Base-by-base conservation (phyloP, 2,888 invertebrate species). In the Lasioglossum malachurum region DNA sequence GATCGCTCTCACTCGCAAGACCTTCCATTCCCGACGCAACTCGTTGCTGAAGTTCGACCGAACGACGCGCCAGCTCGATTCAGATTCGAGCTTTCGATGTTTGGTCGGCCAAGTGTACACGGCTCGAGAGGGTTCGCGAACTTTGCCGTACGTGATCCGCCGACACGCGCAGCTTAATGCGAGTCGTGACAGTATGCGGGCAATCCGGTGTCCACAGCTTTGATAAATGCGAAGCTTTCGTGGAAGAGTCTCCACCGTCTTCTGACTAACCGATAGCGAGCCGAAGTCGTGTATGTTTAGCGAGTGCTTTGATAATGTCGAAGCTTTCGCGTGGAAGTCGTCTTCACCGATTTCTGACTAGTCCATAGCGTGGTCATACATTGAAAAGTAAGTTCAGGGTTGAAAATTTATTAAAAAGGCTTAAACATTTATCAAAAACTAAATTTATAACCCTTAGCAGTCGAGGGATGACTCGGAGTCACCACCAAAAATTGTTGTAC, bases 71-170 rank as follows among this genome's bases (percentile, higher is more conserved):
- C 19, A 35, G 10, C 31, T 67, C 67, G 67, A 35, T 44, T 27
- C 44, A 44, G 75, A 60, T 75, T 77, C 14, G 44, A 46, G 60
- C 67, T 60, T 46, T 14, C 46, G 35, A 67, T 67, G 46, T 38
- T 69, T 38, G 67, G 23, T 38, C 19, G 67, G 2, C 67, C 19
- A 69, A 69, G 38, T 35, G 35, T 69, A 35, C 64, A 31, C 64
- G 14, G 31, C 64, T 7, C 27, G 64, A 31, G 64, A 64, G 64
- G 64, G 64, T 31, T 16, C 16, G 64, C 16, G 64, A 64, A 64
- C 64, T 64, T 64, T 64, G 64, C 16, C 64, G 64, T 64, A 64
- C 64, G 64, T 31, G 64, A 64, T 64, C 64, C 4, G 31, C 16
- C 31, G 64, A 64, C 31, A 64, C 2, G 31, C n/a, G 31, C 64